A percentile compares a stretch with the other conserved stretches of the same genome.
Conservation (phyloP, 2,113 vertebrate species). For the Crotophaga sulcirostris region DNA sequence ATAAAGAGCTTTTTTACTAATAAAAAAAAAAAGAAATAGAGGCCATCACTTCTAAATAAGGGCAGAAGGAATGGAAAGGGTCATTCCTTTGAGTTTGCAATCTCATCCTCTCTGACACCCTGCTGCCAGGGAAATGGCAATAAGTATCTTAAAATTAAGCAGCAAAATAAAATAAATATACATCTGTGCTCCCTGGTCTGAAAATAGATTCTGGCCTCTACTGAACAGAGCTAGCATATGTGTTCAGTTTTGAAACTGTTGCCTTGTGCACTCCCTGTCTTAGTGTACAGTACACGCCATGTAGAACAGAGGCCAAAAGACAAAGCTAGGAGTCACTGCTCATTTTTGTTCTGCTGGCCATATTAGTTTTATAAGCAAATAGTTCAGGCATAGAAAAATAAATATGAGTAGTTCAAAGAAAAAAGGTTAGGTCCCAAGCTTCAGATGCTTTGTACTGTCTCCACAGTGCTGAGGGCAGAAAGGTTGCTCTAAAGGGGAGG, state of each 20-base stretch:
- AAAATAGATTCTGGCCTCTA: background rate
- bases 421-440: background rate
- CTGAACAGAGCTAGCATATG: background rate
- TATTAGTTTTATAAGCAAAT: conserved; percentile 47
- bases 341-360: conserved; percentile 19
- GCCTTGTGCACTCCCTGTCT: background rate
- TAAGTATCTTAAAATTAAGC: conserved; percentile 31
- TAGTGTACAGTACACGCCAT: fast-evolving
- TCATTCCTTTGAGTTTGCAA: background rate
- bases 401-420: conserved; percentile 28
- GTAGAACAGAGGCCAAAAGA: background rate
- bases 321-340: background rate
- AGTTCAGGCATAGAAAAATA: conserved; percentile 34
- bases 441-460: conserved; percentile 16
- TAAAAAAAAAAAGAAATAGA: background rate
- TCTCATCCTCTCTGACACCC: background rate
- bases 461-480: background rate
- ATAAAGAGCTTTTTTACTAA: background rate
- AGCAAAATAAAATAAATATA: conserved; percentile 37
- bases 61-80: background rate
- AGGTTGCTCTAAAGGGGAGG: background rate
- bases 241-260: background rate
- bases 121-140: conserved; percentile 14
- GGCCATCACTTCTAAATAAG: conserved; percentile 35
- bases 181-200: background rate